These are phyloP conservation scores for Caenorhabditis uteleia DNA, from an alignment of 2,888 invertebrate genomes.

Conservation along the genomic window DNA sequence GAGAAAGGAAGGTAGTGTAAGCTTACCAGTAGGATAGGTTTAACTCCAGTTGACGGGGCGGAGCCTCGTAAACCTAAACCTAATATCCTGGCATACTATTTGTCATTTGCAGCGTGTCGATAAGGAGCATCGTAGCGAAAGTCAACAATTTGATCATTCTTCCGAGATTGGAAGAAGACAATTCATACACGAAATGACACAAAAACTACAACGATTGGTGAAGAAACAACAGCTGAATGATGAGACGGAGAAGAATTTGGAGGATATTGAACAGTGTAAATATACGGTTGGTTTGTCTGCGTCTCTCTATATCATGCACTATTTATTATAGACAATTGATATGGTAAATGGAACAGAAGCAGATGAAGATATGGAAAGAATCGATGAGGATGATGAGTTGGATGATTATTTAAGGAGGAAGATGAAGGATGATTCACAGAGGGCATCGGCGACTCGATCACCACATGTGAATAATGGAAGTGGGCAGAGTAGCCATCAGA, in stretches of 20 bases:
- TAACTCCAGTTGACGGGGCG: too few species aligned
- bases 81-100: too few species aligned
- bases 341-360: slow-evolving; percentile 45
- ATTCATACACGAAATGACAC: slow-evolving; percentile 40
- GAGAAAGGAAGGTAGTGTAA: too few species aligned
- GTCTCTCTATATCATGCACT: background rate
- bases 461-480: slow-evolving; percentile 16
- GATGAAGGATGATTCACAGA: slow-evolving; percentile 37
- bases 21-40: too few species aligned
- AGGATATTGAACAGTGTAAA: slow-evolving; percentile 49
- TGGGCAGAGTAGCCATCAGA: too few species aligned
- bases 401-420: slow-evolving; percentile 37
- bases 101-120: slow-evolving; percentile 47
- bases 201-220: slow-evolving; percentile 44
- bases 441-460: slow-evolving; percentile 22
- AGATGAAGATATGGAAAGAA: slow-evolving; percentile 25
- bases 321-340: slow-evolving; percentile 50
- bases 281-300: slow-evolving; percentile 32
- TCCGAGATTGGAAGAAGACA: slow-evolving; percentile 48
- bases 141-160: slow-evolving; percentile 50
- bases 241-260: slow-evolving; percentile 52
- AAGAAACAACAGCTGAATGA: slow-evolving; percentile 47
- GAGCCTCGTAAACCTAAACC: too few species aligned
- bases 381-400: slow-evolving; percentile 55
- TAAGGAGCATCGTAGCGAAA: slow-evolving; percentile 14